Evolutionary conservation across 2,113 vertebrate genomes (phyloP).

Genomic region (Amphilophus citrinellus): DNA sequence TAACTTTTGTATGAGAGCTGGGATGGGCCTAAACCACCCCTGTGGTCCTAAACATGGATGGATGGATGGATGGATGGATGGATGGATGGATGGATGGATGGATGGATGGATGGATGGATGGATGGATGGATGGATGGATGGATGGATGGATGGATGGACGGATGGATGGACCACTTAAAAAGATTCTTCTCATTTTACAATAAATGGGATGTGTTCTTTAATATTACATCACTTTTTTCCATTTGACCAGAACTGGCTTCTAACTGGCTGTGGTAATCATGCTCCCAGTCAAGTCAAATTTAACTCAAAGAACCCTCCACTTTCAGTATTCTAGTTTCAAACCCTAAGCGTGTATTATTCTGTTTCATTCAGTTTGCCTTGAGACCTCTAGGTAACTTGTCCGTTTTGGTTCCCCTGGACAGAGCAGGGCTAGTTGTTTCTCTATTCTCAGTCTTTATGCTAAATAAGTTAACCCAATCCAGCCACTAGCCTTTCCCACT

Average conservation of each 20-base stretch:
- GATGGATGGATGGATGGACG: no score
- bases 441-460: background rate
- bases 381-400: background rate
- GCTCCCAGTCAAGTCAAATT: background rate
- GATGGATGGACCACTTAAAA: no score
- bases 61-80: no score
- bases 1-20: no score
- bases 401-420: background rate
- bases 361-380: accelerated
- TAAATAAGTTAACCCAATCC: background rate
- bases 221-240: background rate
- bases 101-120: no score
- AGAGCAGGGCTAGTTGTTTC: background rate
- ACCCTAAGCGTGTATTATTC: background rate
- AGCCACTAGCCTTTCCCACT: background rate
- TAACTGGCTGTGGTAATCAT: accelerated
- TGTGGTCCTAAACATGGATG: background rate
- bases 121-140: no score
- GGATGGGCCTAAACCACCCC: background rate
- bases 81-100: no score
- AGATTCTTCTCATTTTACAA: no score
- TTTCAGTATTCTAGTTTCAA: background rate
- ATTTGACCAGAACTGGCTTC: background rate
- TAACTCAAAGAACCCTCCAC: background rate
- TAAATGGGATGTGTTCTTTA: background rate